Conservation (phyloP, 2,888 invertebrate species). For the Aplocera efformata region DNA sequence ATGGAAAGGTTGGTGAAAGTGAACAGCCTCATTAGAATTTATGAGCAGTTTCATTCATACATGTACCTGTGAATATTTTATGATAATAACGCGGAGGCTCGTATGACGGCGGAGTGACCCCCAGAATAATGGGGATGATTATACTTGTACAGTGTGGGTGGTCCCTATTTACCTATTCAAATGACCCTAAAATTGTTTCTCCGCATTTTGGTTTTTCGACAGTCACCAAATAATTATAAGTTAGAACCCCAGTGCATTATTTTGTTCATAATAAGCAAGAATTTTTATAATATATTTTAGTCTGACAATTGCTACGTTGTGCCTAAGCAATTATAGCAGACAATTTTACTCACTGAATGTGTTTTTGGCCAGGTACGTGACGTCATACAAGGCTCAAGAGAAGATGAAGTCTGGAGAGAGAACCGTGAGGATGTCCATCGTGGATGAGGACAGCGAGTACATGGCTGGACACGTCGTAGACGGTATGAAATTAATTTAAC, state of each 20-base stretch:
- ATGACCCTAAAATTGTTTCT: no score
- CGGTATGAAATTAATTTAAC: slow-evolving; percentile 80
- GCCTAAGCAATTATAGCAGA: no score
- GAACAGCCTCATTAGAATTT: slow-evolving; percentile 23
- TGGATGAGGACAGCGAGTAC: slow-evolving; percentile 85
- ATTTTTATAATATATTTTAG: no score
- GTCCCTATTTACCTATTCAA: no score
- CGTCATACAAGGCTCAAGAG: slow-evolving; percentile 84
- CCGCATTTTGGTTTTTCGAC: no score
- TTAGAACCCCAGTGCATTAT: no score
- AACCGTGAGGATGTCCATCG: slow-evolving; percentile 78
- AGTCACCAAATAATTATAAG: no score
- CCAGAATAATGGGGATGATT: neutral
- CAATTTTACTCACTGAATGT: neutral
- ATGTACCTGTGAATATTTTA: slow-evolving; percentile 15
- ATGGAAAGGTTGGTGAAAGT: neutral
- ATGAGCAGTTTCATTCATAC: slow-evolving; percentile 24
- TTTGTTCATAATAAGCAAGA: no score
- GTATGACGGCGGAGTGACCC: slow-evolving; percentile 7
- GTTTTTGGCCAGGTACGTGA: slow-evolving; percentile 75
- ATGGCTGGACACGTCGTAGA: slow-evolving; percentile 91
- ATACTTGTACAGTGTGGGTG: no score
- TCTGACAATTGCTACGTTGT: no score
- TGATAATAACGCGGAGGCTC: slow-evolving; percentile 8
- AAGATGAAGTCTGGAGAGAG: slow-evolving; percentile 85